Conservation (phyloP, 2,113 vertebrate genomes). For the Gorsachius goisagi region DNA sequence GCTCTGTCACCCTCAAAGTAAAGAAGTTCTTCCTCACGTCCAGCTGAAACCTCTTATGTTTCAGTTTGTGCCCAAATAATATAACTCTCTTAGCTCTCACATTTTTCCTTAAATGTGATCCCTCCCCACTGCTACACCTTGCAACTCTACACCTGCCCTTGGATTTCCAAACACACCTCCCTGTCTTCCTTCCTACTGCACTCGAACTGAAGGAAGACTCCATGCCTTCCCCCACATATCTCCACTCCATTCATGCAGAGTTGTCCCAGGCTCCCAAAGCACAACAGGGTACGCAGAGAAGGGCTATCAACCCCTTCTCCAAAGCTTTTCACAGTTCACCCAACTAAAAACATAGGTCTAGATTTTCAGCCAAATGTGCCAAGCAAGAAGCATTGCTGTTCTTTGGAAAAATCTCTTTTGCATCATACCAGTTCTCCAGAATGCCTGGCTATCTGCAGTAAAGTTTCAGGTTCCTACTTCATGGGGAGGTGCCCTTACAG, state of each 20-base stretch:
- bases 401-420: not conserved
- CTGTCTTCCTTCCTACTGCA: not conserved
- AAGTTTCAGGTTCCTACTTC: not conserved
- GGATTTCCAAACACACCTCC: not conserved
- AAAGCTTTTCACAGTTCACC: not conserved
- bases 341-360: not conserved
- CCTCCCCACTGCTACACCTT: not conserved
- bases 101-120: not conserved
- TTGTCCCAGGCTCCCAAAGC: not conserved
- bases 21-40: too few relatives aligned
- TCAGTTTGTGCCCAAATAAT: too few relatives aligned
- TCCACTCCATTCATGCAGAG: not conserved
- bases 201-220: not conserved
- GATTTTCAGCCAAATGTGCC: not conserved
- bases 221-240: not conserved
- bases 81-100: not conserved
- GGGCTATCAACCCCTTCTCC: not conserved
- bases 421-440: not conserved
- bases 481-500: not conserved
- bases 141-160: not conserved
- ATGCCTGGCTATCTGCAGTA: not conserved
- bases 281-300: not conserved
- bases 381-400: not conserved
- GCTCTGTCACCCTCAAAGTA: too few relatives aligned
- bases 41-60: too few relatives aligned